Percentiles rank a stretch among this genome's conserved stretches.
These are phyloP conservation scores for Meloe dianella DNA, from an alignment of 2,888 invertebrate species.

Conservation along the genomic window DNA sequence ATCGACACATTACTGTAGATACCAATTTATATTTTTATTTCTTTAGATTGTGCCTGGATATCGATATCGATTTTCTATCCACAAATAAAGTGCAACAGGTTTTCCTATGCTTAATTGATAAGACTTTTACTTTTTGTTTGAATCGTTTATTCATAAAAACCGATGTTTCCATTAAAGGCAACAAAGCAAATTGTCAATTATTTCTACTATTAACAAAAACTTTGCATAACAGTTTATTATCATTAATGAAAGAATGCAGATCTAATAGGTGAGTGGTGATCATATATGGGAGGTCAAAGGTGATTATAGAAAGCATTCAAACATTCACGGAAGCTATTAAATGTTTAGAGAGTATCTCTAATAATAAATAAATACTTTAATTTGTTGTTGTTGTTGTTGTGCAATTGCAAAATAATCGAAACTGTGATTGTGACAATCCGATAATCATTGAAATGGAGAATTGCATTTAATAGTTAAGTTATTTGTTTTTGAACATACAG, in stretches of 20 bases:
- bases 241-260: no score
- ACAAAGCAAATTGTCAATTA: no score
- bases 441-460: conserved; percentile 1
- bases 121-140: no score
- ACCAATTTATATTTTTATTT: no score
- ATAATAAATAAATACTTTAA: conserved; percentile 14
- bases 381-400: not conserved
- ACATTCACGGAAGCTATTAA: conserved; percentile 34
- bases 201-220: no score
- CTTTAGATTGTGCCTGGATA: not conserved
- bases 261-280: conserved; percentile 10
- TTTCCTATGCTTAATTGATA: no score
- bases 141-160: no score
- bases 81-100: no score
- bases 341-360: conserved; percentile 11
- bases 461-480: not conserved
- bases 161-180: no score
- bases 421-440: not conserved
- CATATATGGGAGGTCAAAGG: conserved; percentile 34
- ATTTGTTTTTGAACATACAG: not conserved
- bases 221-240: not conserved
- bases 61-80: no score
- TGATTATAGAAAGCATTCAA: conserved; percentile 34
- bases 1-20: no score
- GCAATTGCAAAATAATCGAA: not conserved